phyloP scores from a whole-genome alignment of 1,140 invertebrate genomes.

The Atta texana region DNA sequence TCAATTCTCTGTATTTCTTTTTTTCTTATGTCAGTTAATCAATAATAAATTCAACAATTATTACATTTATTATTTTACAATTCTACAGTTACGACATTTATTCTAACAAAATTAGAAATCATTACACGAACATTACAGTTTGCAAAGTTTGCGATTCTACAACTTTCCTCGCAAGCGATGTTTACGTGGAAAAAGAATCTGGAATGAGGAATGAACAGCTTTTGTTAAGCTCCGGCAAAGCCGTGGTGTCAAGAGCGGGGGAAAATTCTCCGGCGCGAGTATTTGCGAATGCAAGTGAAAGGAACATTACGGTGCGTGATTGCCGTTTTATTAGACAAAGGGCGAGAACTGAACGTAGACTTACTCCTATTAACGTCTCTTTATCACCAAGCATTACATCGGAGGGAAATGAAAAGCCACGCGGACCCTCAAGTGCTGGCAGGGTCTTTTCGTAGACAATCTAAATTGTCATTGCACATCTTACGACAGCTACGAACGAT shows the following conservation, averaged over 20 bases:
- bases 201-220: conserved; percentile 65
- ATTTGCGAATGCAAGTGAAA: conserved; percentile 67
- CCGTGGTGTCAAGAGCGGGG: conserved; percentile 60
- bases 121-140: conserved; percentile 21
- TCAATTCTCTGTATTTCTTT: neutral
- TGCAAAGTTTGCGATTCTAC: conserved; percentile 16
- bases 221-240: conserved; percentile 61
- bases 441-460: conserved; percentile 60
- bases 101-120: conserved; percentile 2
- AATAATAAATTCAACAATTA: neutral
- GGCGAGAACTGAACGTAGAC: conserved; percentile 55
- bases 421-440: conserved; percentile 52
- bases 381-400: conserved; percentile 66
- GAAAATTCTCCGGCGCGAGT: conserved; percentile 49
- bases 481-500: conserved; percentile 57
- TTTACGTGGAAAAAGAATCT: conserved; percentile 56
- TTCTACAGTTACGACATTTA: neutral
- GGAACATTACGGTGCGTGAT: conserved; percentile 69
- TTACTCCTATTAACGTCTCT: conserved; percentile 70
- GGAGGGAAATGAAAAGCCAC: conserved; percentile 71
- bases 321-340: conserved; percentile 75
- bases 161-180: conserved; percentile 24
- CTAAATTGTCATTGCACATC: conserved; percentile 64
- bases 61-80: neutral
- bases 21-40: neutral